Evolutionary conservation across 1,140 invertebrate species (phyloP), one percentile per base, ranked within the genome.

Genomic region (Caenorhabditis latens): DNA sequence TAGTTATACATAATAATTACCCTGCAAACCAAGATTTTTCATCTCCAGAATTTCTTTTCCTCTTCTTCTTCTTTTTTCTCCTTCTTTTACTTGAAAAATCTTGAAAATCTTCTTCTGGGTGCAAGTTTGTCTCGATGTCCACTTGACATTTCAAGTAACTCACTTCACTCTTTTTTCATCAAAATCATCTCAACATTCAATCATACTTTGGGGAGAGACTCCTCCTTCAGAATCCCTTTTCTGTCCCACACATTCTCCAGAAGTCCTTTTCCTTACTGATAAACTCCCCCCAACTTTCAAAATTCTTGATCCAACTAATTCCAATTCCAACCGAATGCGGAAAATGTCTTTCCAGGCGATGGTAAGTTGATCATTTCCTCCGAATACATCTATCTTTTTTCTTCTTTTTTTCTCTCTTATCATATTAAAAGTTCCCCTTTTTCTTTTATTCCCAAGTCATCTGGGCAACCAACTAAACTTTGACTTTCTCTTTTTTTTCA

Each of bases 271-370:
- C 32, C 32, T 32, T 32, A 2, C 61, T n/a, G 6, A 50, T 32
- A 32, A 32, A 32, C 8, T 21, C 50, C 14, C 43, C 43, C 46
- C 21, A 5, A n/a, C 53, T 24, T 50, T 32, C 57, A n/a, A 58
- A n/a, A n/a, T 5, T 58, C n/a, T n/a, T 19, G 8, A 58, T n/a
- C 19, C 57, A 58, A 58, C 6, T n/a, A 5, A n/a, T 58, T 9
- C 19, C 67, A 75, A 48, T 6, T 48, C 19, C n/a, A 24, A 50
- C 16, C 42, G 46, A 46, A n/a, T 46, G 7, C 4, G 40, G 16
- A 46, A 24, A 48, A 79, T 79, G 71, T 79, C 71, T 5, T 79
- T 79, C 11, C 71, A 79, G 71, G 71, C 71, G 19, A 79, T 79
- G 71, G 71, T 79, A 79, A 79, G 71, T 79, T 50, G 71, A 24